Evolutionary conservation across 1,140 invertebrate species (phyloP).

Genomic region (Oncopodura yosiiana): DNA sequence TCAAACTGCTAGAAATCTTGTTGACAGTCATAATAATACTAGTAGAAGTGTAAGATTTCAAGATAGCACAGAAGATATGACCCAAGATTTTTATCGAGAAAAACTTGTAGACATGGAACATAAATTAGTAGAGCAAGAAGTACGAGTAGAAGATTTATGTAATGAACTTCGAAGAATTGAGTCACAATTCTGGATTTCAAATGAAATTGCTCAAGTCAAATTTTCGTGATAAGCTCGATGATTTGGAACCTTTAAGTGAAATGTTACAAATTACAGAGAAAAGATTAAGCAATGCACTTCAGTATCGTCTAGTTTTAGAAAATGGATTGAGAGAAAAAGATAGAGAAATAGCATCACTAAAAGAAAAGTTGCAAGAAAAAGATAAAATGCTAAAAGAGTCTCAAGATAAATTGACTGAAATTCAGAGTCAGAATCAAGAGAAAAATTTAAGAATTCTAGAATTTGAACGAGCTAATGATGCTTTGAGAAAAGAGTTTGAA

Average conservation of each 20-base stretch:
- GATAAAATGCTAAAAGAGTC: too few relatives aligned
- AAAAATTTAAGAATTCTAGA: too few relatives aligned
- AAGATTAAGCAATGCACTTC: constrained; percentile 1
- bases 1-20: neutral
- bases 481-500: too few relatives aligned
- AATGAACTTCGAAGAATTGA: constrained; percentile 18
- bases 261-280: constrained; percentile 21
- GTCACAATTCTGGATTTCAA: constrained; percentile 20
- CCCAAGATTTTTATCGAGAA: neutral
- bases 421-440: too few relatives aligned
- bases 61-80: neutral
- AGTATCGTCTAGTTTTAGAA: constrained; percentile 9
- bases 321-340: constrained; percentile 1
- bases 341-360: too few relatives aligned
- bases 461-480: too few relatives aligned
- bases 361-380: too few relatives aligned
- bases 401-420: too few relatives aligned
- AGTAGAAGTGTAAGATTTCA: neutral
- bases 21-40: constrained; percentile 1
- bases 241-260: constrained; percentile 14
- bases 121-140: constrained; percentile 8
- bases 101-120: constrained; percentile 1
- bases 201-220: constrained; percentile 19
- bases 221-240: constrained; percentile 19
- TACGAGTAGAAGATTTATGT: constrained; percentile 8